These are phyloP conservation scores for Drosophila repleta DNA, from an alignment of 1,140 invertebrate genomes.

Conservation along the genomic window DNA sequence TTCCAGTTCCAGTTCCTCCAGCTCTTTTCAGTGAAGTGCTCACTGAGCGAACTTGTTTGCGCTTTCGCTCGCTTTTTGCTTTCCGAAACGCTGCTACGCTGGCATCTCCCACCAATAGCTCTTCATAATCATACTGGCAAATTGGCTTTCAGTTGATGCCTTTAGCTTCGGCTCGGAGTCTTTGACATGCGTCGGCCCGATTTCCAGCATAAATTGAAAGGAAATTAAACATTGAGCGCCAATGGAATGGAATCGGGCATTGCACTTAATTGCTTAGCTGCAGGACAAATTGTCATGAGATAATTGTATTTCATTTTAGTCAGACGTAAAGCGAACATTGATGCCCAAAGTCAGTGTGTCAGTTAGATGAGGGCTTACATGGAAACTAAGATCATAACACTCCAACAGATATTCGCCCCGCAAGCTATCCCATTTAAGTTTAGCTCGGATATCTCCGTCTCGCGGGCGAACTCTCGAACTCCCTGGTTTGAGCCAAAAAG, in stretches of 20 bases:
- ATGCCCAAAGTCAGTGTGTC: conserved; percentile 43
- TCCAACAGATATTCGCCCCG: conserved; percentile 34
- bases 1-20: background rate
- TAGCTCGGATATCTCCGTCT: too few species aligned
- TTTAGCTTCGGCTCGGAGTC: conserved; percentile 19
- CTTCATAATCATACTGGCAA: conserved; percentile 60
- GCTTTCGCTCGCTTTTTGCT: background rate
- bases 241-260: conserved; percentile 25
- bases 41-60: conserved; percentile 4
- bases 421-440: conserved; percentile 41
- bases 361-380: background rate
- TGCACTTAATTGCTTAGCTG: conserved; percentile 24
- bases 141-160: conserved; percentile 63
- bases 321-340: conserved; percentile 32
- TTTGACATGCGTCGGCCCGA: conserved; percentile 38
- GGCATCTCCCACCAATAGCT: conserved; percentile 53
- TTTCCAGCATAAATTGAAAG: conserved; percentile 79
- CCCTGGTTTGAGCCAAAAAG: too few species aligned
- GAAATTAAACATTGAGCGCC: conserved; percentile 76
- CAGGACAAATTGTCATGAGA: conserved; percentile 65
- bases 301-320: conserved; percentile 54
- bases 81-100: conserved; percentile 12
- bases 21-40: conserved; percentile 10
- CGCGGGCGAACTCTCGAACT: too few species aligned
- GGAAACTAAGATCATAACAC: background rate